Conservation (phyloP, 2,888 invertebrate genomes). For the Cheilosia variabilis region DNA sequence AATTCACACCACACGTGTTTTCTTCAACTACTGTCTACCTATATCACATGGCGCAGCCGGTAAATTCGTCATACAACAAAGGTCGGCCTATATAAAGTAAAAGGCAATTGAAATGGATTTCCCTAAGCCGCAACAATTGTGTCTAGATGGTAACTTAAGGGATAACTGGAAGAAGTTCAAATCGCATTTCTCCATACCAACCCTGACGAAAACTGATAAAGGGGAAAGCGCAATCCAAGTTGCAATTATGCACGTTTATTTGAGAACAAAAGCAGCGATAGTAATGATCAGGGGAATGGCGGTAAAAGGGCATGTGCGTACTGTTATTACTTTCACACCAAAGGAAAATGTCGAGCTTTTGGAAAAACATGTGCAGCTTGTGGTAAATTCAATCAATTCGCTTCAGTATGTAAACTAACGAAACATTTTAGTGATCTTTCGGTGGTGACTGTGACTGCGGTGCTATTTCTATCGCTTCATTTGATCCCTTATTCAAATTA, state of each 20-base stretch:
- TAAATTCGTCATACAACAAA: no score
- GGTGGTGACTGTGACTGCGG: slow-evolving; percentile 28
- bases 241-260: slow-evolving; percentile 16
- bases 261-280: not conserved
- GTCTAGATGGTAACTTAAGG: slow-evolving; percentile 7
- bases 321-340: slow-evolving; percentile 9
- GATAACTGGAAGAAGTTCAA: slow-evolving; percentile 40
- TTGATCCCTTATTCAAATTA: no score
- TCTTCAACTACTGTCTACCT: not conserved
- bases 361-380: slow-evolving; percentile 17
- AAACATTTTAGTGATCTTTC: slow-evolving; percentile 50
- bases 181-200: slow-evolving; percentile 1
- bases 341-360: slow-evolving; percentile 19
- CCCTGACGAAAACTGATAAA: slow-evolving; percentile 27
- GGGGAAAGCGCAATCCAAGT: slow-evolving; percentile 8
- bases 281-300: not conserved
- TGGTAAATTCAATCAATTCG: slow-evolving; percentile 32
- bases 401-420: slow-evolving; percentile 9
- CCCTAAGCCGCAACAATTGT: no score
- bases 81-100: no score
- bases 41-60: not conserved
- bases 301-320: slow-evolving; percentile 19
- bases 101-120: no score
- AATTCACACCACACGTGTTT: not conserved
- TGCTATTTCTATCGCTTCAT: no score